Base-by-base conservation (phyloP, 64 coral and sea anemone genomes). In the Montipora foliosa region DNA sequence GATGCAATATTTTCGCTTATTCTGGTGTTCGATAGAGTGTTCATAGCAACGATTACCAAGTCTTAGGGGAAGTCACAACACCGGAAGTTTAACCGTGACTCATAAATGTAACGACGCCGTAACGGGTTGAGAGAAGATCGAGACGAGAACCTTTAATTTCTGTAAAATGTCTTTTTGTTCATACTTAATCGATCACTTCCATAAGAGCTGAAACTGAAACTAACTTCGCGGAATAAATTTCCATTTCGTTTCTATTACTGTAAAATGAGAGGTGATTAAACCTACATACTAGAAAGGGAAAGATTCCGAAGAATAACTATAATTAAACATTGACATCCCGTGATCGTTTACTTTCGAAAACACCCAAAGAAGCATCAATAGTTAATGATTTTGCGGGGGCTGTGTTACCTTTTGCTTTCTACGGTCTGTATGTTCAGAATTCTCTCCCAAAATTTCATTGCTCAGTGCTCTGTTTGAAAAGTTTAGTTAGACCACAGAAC, bases 291-390 rank as follows among this genome's bases (percentile, higher is more conserved):
- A 4, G 74, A 46, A 76, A 76, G 44, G 44, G 11, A 76, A 76
- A 76, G 5, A 19, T 74, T 74, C 8, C 46, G 12, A 6, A 10
- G 7, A 15, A 4, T 37, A 44, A 74, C 74, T 76, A 76, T 13
- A 76, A 44, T 76, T 76, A 76, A 22, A 46, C 74, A 0, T 13
- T 76, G 74, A 76, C 11, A 2, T 37, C 74, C 29, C 37, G 25
- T 76, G 74, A 76, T 37, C 3, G 19, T 76, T 46, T 45, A 76
- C 29, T 76, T 76, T 76, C 74, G 74, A 45, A 76, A 76, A 76
- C 74, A 46, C 37, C 74, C 74, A 2, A 22, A 76, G 3, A 12
- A 14, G 7, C 24, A 45, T 46, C 4, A 4, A 76, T 14, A 2
- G 74, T 76, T 76, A 12, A 3, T 76, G 4, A 8, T 21, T 76